These are phyloP conservation scores for Misgurnus anguillicaudatus DNA, from an alignment of 2,113 vertebrate species.

Conservation along the genomic window DNA sequence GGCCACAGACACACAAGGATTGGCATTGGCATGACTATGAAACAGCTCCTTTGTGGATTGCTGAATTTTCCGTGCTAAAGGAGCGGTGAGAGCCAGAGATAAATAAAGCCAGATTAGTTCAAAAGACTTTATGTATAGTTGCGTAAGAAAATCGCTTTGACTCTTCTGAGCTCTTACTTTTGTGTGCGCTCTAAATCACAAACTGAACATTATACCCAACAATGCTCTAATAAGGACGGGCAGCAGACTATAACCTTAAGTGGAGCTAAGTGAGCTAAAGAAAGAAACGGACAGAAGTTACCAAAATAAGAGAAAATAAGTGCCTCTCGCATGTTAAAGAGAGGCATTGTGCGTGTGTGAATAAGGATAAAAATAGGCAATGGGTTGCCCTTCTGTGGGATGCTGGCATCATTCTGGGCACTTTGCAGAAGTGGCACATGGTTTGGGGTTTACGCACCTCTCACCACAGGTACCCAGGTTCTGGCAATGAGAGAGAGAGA, in stretches of 20 bases:
- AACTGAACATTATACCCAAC: not conserved
- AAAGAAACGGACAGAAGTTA: slow-evolving; percentile 10
- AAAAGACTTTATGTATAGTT: slow-evolving; percentile 23
- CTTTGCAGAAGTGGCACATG: slow-evolving; percentile 53
- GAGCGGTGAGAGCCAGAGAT: not conserved
- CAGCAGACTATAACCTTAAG: not conserved
- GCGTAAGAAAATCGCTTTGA: slow-evolving; percentile 17
- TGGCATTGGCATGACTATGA: slow-evolving; percentile 21
- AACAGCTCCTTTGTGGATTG: slow-evolving; percentile 29
- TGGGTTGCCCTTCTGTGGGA: not conserved
- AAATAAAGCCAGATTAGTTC: slow-evolving; percentile 8
- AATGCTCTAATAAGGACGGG: not conserved
- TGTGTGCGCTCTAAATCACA: not conserved
- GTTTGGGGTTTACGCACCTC: slow-evolving; percentile 54
- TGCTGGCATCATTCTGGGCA: slow-evolving; percentile 51
- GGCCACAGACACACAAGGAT: slow-evolving; percentile 9
- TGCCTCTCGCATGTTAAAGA: not conserved
- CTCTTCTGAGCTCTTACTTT: not conserved
- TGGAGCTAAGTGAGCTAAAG: not conserved
- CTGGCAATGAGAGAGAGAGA: slow-evolving; percentile 49
- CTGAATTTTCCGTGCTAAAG: slow-evolving; percentile 38
- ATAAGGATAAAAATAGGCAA: slow-evolving; percentile 14
- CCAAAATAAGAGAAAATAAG: slow-evolving; percentile 6
- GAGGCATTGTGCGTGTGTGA: not conserved
- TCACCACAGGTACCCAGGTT: slow-evolving; percentile 59